phyloP scores from a whole-genome alignment of 2,797 vertebrate genomes.

The Sarcophilus harrisii region DNA sequence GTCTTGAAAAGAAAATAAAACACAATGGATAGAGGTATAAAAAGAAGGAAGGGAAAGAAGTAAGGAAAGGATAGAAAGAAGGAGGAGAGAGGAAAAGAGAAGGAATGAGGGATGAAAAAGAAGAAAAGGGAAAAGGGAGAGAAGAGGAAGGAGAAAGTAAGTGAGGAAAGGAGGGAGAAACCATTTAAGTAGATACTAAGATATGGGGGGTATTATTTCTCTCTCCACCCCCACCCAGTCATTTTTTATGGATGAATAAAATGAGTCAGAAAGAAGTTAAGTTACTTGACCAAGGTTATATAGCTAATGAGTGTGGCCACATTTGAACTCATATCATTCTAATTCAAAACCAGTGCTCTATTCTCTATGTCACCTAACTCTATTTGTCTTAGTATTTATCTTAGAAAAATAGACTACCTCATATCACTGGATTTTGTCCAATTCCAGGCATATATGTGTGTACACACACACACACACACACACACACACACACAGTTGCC shows the following conservation, averaged over 20 bases:
- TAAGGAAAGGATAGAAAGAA: too few species aligned
- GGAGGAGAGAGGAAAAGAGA: too few species aligned
- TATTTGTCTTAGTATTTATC: neutral
- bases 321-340: neutral
- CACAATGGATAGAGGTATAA: too few species aligned
- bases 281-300: neutral
- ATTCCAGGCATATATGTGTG: neutral
- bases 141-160: too few species aligned
- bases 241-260: neutral
- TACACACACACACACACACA: neutral
- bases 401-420: neutral
- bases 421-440: neutral
- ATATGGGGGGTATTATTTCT: neutral
- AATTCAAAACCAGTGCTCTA: neutral
- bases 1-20: neutral
- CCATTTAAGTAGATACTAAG: neutral
- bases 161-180: neutral
- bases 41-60: too few species aligned
- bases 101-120: too few species aligned
- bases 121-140: too few species aligned
- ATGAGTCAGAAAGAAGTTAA: neutral
- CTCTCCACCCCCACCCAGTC: neutral
- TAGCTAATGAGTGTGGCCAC: neutral
- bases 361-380: neutral
- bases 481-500: neutral